Evolutionary conservation across 1,140 invertebrate species (phyloP), one percentile per base, ranked within the genome.

Genomic region (Zaprionus africanus): DNA sequence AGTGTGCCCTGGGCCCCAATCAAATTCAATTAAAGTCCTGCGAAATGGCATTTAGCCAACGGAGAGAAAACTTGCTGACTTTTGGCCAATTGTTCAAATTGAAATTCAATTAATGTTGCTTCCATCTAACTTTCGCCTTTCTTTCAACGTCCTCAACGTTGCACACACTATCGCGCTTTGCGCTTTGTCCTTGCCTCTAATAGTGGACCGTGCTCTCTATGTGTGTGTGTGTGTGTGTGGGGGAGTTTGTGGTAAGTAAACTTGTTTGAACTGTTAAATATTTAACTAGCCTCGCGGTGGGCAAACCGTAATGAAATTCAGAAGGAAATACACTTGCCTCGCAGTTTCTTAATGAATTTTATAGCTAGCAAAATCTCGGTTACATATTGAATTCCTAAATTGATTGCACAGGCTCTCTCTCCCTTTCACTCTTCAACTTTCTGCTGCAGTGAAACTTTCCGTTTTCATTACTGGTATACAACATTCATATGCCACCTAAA

Each of bases 311-410:
- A 81, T 84, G 71, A 75, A 87, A 87, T 82, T 87, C 83, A 78
- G 59, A 64, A 60, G 71, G 26, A 74, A 79, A 74, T 60, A 68
- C 64, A 61, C 73, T 60, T 72, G 34, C 38, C 46, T 54, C 41
- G 59, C 69, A 86, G 62, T 88, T 88, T 90, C 74, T 77, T 91
- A 91, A 86, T 91, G 77, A 79, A 92, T 91, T 91, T 92, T 83
- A 87, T 78, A 72, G 79, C 76, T 58, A 56, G 34, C 22, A 51
- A 61, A 43, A 64, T 74, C 36, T 68, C 26, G 66, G 36, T 57
- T 68, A 69, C 64, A 69, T 36, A 74, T 61, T 61, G 49, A 74
- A 76, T 71, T 70, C 66, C 66, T 74, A 69, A 70, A 75, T 59
- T 70, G 73, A 76, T 70, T 76, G 67, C 51, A 34, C 54, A 76